Percentiles rank a stretch among this genome's conserved stretches.
phyloP scores from a whole-genome alignment of 2,113 vertebrate genomes.

The Patagioenas fasciata region DNA sequence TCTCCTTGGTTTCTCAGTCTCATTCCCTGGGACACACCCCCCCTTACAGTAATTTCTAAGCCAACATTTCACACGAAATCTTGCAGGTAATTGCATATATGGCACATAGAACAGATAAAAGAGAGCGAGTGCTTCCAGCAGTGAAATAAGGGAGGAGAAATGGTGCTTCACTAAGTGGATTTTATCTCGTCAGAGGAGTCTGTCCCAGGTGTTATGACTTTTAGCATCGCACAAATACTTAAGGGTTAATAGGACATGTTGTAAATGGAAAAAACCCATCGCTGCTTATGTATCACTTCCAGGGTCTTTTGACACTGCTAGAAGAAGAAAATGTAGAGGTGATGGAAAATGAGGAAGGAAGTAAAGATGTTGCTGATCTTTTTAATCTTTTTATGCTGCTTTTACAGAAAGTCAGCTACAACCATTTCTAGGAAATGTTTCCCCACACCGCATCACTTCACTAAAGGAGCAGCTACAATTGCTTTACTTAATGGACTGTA shows the following conservation, averaged over 20 bases:
- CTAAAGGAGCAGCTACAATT: conserved; percentile 11
- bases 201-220: background rate
- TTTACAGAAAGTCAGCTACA: conserved; percentile 40
- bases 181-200: background rate
- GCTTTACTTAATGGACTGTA: conserved; percentile 44
- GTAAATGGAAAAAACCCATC: background rate
- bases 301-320: background rate
- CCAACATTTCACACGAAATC: background rate
- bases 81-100: background rate
- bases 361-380: background rate
- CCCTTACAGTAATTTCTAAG: background rate
- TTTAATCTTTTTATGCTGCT: background rate
- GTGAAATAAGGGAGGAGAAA: background rate
- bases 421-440: conserved; percentile 41
- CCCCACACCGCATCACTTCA: background rate
- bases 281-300: background rate
- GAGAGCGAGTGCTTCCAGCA: background rate
- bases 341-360: background rate
- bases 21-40: background rate
- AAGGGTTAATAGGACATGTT: background rate
- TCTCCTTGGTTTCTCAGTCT: background rate
- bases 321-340: background rate
- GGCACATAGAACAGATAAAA: background rate
- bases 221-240: background rate
- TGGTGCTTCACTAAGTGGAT: background rate